Evolutionary conservation across 2,797 vertebrate genomes (phyloP).

Genomic region (Pangasius krempfi): DNA sequence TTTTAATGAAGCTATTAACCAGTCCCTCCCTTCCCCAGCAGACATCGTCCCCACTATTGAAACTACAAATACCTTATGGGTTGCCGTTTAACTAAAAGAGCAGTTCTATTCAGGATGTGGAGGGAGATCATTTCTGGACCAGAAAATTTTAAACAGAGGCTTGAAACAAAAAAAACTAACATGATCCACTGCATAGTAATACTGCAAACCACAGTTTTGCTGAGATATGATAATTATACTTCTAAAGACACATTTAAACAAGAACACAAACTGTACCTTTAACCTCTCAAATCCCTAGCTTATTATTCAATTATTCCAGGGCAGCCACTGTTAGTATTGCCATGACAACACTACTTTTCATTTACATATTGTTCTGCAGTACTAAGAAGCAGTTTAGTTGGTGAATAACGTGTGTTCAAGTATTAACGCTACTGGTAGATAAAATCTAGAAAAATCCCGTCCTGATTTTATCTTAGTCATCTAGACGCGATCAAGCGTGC

Average conservation of each 20-base stretch:
- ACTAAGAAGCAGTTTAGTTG: background rate
- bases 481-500: background rate
- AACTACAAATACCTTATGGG: background rate
- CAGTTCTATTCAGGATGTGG: background rate
- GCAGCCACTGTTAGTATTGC: background rate
- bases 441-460: conserved; percentile 10
- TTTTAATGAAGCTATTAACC: background rate
- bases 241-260: background rate
- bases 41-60: background rate
- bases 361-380: background rate
- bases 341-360: background rate
- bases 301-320: background rate
- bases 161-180: background rate
- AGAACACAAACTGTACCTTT: background rate
- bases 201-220: background rate
- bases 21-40: background rate
- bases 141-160: background rate
- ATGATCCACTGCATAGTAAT: background rate
- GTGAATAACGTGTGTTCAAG: background rate
- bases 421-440: background rate
- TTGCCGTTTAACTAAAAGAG: background rate
- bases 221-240: background rate
- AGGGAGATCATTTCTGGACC: background rate
- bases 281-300: background rate
- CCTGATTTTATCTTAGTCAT: conserved; percentile 1